phyloP scores from a whole-genome alignment of 2,113 vertebrate genomes.

The Steatornis caripensis region DNA sequence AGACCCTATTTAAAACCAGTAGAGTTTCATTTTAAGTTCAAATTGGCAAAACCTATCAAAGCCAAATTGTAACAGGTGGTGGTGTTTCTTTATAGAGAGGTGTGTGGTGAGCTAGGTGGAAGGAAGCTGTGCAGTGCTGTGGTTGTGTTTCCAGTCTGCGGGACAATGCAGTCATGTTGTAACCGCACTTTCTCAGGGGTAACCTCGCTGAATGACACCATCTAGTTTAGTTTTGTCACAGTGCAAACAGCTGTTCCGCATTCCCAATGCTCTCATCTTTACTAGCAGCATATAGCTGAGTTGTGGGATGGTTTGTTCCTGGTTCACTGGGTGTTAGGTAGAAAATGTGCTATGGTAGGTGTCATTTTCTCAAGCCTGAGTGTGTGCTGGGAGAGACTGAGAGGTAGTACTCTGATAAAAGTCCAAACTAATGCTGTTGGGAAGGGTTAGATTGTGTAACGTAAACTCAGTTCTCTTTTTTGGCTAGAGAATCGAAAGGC shows the following conservation, averaged over 20 bases:
- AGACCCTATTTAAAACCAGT: background rate
- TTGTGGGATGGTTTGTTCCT: background rate
- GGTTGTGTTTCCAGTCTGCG: background rate
- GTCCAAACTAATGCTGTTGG: background rate
- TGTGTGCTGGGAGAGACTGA: background rate
- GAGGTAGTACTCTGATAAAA: background rate
- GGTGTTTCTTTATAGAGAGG: background rate
- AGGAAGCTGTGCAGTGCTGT: background rate
- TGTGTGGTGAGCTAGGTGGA: background rate
- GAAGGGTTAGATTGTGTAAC: background rate
- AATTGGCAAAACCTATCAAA: background rate
- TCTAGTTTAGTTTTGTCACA: background rate
- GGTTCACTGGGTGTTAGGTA: background rate
- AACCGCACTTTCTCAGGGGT: background rate
- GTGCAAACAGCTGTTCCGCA: background rate
- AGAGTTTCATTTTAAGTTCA: background rate
- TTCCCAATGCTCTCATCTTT: background rate
- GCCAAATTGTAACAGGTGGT: background rate
- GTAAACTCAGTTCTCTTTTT: background rate
- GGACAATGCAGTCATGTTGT: background rate
- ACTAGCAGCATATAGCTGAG: background rate
- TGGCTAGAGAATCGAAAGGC: background rate
- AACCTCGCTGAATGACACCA: background rate
- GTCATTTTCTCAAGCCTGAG: background rate
- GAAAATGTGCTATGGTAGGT: background rate